phyloP scores from a whole-genome alignment of 2,888 invertebrate species.

The Limnephilus marmoratus region DNA sequence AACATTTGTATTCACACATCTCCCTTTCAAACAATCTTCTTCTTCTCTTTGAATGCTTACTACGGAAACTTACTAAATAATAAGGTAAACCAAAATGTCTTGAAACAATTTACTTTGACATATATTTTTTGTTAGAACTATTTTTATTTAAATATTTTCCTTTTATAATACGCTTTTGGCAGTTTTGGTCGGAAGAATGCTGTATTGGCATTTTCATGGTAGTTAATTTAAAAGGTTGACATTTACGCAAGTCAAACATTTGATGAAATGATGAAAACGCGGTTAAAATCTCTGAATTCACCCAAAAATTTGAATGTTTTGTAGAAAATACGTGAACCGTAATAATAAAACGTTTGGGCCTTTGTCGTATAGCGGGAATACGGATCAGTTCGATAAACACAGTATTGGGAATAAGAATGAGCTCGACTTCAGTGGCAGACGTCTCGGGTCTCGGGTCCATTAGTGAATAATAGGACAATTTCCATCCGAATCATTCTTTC shows the following conservation, averaged over 20 bases:
- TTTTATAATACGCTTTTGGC: too few relatives aligned
- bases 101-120: too few relatives aligned
- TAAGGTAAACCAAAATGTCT: too few relatives aligned
- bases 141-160: too few relatives aligned
- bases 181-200: neutral
- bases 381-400: neutral
- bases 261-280: neutral
- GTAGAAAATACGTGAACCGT: too few relatives aligned
- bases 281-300: neutral
- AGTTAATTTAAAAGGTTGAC: neutral
- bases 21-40: too few relatives aligned
- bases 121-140: too few relatives aligned
- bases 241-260: neutral
- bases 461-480: conserved; percentile 47
- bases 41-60: too few relatives aligned
- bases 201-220: neutral
- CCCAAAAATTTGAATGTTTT: neutral
- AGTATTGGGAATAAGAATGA: neutral
- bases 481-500: conserved; percentile 46
- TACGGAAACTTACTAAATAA: too few relatives aligned
- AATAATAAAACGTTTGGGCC: neutral
- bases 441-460: conserved; percentile 30
- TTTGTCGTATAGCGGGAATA: conserved; percentile 3
- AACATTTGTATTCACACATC: too few relatives aligned
- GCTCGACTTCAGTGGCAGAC: conserved; percentile 30